phyloP scores from a whole-genome alignment of 1,140 invertebrate genomes.

The Diorhabda carinulata region DNA sequence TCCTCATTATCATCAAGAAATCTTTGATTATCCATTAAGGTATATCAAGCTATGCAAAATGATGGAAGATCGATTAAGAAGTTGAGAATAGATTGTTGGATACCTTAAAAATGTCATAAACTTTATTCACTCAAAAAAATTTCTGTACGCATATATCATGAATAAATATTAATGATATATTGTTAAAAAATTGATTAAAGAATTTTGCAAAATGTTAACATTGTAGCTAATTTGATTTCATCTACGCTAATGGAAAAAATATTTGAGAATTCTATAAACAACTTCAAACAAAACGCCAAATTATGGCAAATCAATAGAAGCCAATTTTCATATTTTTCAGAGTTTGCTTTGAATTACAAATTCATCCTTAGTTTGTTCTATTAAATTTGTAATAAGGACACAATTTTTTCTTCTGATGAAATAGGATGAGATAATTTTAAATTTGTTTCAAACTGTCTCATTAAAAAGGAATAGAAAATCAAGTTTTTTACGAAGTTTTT shows the following conservation, averaged over 20 bases:
- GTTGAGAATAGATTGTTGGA: no score
- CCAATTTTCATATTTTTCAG: neutral
- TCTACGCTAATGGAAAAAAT: neutral
- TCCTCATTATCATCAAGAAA: no score
- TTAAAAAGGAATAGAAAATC: neutral
- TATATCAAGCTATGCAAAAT: no score
- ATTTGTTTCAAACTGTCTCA: neutral
- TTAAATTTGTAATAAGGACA: neutral
- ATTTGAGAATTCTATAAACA: neutral
- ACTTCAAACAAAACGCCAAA: neutral
- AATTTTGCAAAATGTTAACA: no score
- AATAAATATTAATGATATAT: no score
- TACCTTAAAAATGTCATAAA: no score
- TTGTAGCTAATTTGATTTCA: no score
- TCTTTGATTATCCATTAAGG: no score
- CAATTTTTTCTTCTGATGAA: neutral
- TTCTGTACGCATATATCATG: no score
- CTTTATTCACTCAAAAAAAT: no score
- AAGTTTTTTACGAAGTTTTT: neutral
- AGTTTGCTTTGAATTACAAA: neutral
- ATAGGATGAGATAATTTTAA: neutral
- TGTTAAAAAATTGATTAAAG: no score
- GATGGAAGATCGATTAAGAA: no score
- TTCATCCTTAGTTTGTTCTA: neutral
- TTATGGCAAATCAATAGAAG: constrained; percentile 2